Evolutionary conservation across 2,113 vertebrate genomes (phyloP).

Genomic region (Lonchura striata): DNA sequence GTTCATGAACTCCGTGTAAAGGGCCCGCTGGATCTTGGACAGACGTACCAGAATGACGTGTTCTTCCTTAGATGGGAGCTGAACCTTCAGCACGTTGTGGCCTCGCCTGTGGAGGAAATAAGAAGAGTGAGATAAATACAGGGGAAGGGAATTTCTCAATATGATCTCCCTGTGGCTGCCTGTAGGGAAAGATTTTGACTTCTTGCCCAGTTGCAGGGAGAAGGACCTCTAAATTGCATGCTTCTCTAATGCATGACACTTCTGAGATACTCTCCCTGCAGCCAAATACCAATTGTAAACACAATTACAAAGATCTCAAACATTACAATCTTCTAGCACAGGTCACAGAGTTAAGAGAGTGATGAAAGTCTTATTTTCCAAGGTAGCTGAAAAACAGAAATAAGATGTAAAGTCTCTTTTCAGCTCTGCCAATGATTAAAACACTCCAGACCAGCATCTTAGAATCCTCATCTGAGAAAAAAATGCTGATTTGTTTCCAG

Average conservation of each 20-base stretch:
- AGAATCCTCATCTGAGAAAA: background rate
- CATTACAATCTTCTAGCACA: background rate
- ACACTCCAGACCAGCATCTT: background rate
- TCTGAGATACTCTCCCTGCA: background rate
- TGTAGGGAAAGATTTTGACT: background rate
- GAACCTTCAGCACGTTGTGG: conserved; percentile 90
- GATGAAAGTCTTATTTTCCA: background rate
- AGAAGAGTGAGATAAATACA: background rate
- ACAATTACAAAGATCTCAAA: background rate
- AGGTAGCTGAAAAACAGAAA: background rate
- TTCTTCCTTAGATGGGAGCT: conserved; percentile 93
- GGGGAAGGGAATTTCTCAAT: background rate
- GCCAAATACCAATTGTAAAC: background rate
- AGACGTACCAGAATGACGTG: conserved; percentile 95
- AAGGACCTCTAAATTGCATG: background rate
- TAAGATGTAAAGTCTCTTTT: background rate
- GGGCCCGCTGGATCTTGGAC: conserved; percentile 89
- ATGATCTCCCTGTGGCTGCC: background rate
- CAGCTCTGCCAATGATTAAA: background rate
- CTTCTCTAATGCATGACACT: background rate
- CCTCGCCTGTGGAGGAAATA: conserved; percentile 80
- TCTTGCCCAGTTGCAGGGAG: background rate
- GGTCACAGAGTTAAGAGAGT: background rate
- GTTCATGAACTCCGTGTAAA: conserved; percentile 97
- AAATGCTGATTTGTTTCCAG: background rate